Conservation (phyloP, 2,797 vertebrate genomes). For the Sebastiscus albofasciatus region DNA sequence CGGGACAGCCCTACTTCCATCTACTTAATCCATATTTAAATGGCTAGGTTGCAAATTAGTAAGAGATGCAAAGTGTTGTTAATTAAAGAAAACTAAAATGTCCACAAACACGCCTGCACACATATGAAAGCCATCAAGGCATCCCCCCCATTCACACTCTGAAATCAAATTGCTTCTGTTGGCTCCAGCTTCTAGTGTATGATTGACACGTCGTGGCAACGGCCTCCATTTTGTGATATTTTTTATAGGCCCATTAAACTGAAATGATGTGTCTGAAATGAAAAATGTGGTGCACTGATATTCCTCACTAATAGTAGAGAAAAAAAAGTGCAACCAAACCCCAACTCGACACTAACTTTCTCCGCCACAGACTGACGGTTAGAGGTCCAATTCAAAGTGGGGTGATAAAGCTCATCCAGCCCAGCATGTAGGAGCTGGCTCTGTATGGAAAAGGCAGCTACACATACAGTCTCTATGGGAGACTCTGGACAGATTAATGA, state of each 20-base stretch:
- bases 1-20: neutral
- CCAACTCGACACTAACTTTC: slow-evolving; percentile 8
- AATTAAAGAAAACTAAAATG: neutral
- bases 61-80: neutral
- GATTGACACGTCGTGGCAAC: slow-evolving; percentile 49
- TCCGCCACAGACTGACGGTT: slow-evolving; percentile 1
- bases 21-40: neutral
- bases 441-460: slow-evolving; percentile 20
- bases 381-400: neutral
- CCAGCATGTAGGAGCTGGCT: neutral
- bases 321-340: neutral
- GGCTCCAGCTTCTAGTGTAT: slow-evolving; percentile 32
- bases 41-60: neutral
- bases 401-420: slow-evolving; percentile 22
- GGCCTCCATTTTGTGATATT: slow-evolving; percentile 51
- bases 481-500: slow-evolving; percentile 65
- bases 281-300: slow-evolving; percentile 4
- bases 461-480: slow-evolving; percentile 34
- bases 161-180: slow-evolving; percentile 42
- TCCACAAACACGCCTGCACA: slow-evolving; percentile 24
- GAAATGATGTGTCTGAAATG: slow-evolving; percentile 31
- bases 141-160: slow-evolving; percentile 6
- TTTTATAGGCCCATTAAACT: slow-evolving; percentile 51
- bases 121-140: slow-evolving; percentile 66
- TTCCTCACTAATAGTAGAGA: neutral